A percentile compares a stretch with the other conserved stretches of the same genome.
phyloP scores from a whole-genome alignment of 2,113 vertebrate species.

The Condylura cristata region DNA sequence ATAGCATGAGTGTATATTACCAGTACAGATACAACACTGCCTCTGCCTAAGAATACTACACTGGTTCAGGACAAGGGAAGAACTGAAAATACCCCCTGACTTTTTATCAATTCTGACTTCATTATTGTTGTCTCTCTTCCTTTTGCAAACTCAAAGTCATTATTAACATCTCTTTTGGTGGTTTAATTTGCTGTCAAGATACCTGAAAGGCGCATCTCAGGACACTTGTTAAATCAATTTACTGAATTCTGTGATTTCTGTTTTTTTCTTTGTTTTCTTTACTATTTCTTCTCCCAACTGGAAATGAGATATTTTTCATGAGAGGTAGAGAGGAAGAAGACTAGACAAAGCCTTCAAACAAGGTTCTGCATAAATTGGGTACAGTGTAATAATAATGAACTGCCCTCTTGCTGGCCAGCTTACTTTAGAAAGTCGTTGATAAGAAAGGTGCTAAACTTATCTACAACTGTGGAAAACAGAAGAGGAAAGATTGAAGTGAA shows the following conservation, averaged over 20 bases:
- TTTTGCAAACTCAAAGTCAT: not conserved
- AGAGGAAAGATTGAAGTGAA: not conserved
- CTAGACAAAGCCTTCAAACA: constrained; percentile 7
- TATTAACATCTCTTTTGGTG: constrained; percentile 46
- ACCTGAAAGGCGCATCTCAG: not conserved
- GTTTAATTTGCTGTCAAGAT: constrained; percentile 54
- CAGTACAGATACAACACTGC: not conserved
- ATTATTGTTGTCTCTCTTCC: constrained; percentile 45
- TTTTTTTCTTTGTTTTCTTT: not conserved
- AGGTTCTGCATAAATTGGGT: constrained; percentile 31
- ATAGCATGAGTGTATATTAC: not conserved
- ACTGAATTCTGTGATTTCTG: constrained; percentile 24
- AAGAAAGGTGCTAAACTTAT: constrained; percentile 49
- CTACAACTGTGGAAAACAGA: not conserved
- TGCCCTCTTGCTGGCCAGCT: constrained; percentile 41
- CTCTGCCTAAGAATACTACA: not conserved
- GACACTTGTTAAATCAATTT: constrained; percentile 62
- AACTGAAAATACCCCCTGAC: not conserved
- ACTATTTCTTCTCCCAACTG: not conserved
- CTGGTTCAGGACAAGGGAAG: not conserved
- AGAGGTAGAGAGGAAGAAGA: not conserved
- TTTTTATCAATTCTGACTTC: not conserved
- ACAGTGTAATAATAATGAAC: not conserved
- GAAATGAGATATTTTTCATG: constrained; percentile 36
- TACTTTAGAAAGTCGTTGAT: constrained; percentile 34